These are phyloP conservation scores for Dallia pectoralis DNA, from an alignment of 2,797 vertebrate species.

Conservation along the genomic window DNA sequence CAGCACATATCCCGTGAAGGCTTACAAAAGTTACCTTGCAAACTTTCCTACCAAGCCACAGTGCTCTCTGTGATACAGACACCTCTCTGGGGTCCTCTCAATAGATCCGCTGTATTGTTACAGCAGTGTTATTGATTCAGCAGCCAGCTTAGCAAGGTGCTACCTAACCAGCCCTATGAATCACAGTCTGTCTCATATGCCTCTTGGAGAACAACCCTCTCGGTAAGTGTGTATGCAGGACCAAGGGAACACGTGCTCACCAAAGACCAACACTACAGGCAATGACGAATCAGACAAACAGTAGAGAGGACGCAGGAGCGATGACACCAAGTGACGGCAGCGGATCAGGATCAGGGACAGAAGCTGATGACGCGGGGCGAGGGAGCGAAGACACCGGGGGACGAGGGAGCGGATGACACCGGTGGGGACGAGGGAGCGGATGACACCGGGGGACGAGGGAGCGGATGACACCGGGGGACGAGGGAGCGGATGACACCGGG, in stretches of 20 bases:
- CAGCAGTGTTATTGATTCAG: constrained; percentile 21
- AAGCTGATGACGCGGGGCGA: too few relatives aligned
- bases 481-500: too few relatives aligned
- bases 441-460: too few relatives aligned
- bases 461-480: too few relatives aligned
- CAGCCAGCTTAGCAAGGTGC: constrained; percentile 15
- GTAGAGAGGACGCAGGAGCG: too few relatives aligned
- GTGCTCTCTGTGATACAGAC: neutral
- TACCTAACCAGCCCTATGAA: constrained; percentile 18
- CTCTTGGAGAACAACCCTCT: constrained; percentile 33
- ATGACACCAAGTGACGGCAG: too few relatives aligned
- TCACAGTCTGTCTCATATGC: constrained; percentile 21
- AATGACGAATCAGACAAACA: constrained; percentile 27
- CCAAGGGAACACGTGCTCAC: neutral
- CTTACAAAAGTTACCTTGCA: neutral
- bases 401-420: too few relatives aligned
- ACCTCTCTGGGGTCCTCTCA: neutral
- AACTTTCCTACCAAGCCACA: neutral
- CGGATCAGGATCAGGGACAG: too few relatives aligned
- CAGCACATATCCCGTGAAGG: neutral
- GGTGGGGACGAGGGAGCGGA: too few relatives aligned
- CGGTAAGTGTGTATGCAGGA: constrained; percentile 24
- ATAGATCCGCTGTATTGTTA: neutral
- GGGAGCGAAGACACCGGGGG: too few relatives aligned
- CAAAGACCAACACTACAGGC: constrained; percentile 14